These are phyloP conservation scores for roundworm (Caenorhabditis elegans) DNA, from an alignment of 1,140 invertebrate genomes.

Conservation along the genomic window DNA sequence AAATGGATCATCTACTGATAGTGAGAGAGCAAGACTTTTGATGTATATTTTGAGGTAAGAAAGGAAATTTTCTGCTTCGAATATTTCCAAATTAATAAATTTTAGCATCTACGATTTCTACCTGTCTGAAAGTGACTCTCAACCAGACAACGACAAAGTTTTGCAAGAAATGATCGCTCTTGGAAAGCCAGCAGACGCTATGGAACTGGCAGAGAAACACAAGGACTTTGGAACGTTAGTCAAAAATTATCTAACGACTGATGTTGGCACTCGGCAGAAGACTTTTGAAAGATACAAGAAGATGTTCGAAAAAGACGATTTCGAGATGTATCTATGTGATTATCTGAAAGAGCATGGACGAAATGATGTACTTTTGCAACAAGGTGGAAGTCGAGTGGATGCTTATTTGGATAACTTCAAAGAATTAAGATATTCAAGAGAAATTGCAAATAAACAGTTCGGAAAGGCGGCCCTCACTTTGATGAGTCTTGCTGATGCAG, in stretches of 20 bases:
- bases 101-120: slow-evolving; percentile 20
- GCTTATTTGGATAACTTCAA: background rate
- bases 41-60: background rate
- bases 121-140: background rate
- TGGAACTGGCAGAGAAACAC: background rate
- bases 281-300: slow-evolving; percentile 4
- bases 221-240: background rate
- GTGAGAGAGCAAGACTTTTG: background rate
- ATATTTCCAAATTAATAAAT: too few relatives aligned
- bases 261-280: background rate
- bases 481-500: background rate
- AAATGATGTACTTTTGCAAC: background rate
- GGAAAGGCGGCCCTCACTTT: background rate
- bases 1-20: background rate
- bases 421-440: background rate
- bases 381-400: background rate
- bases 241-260: background rate
- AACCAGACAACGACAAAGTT: background rate
- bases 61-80: too few relatives aligned
- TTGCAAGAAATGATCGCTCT: background rate
- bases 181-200: background rate
- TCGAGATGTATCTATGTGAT: slow-evolving; percentile 15
- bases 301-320: background rate
- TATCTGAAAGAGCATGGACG: background rate
- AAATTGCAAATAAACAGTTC: background rate